These are phyloP conservation scores for Cryptocephalus primarius DNA, from an alignment of 2,888 invertebrate species.

Conservation along the genomic window DNA sequence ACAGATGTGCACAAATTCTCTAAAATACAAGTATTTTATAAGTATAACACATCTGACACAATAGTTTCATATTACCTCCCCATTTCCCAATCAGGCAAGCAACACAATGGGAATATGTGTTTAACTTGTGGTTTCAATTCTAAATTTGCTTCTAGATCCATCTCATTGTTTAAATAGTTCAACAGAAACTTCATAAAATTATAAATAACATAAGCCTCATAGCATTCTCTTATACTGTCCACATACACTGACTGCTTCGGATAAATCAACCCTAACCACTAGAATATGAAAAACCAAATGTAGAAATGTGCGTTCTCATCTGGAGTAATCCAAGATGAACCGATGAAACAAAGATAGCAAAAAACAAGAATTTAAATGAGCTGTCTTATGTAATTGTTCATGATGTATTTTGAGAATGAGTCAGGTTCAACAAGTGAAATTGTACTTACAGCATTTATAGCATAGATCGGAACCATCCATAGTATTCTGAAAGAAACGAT, in stretches of 20 bases:
- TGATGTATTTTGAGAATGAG: neutral
- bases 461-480: constrained; percentile 98
- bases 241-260: constrained; percentile 84
- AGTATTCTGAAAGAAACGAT: constrained; percentile 56
- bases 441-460: constrained; percentile 73
- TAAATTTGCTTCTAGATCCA: constrained; percentile 72
- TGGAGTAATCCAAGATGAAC: constrained; percentile 5
- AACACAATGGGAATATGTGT: constrained; percentile 87
- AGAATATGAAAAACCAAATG: constrained; percentile 15
- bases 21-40: constrained; percentile 37
- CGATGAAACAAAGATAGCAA: neutral
- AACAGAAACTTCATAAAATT: constrained; percentile 93
- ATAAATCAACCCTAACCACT: constrained; percentile 83
- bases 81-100: constrained; percentile 87
- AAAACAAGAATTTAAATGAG: too few relatives aligned
- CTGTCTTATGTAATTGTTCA: too few relatives aligned
- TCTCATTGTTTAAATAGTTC: constrained; percentile 79
- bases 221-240: constrained; percentile 88
- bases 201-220: constrained; percentile 96
- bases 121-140: constrained; percentile 75
- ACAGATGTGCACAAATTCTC: constrained; percentile 86
- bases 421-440: neutral
- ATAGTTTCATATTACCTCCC: constrained; percentile 48
- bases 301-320: constrained; percentile 4
- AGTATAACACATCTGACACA: neutral